A percentile compares a stretch with the other conserved stretches of the same genome.
Evolutionary conservation across 2,797 vertebrate genomes (phyloP).

Genomic region (Sciurus carolinensis): DNA sequence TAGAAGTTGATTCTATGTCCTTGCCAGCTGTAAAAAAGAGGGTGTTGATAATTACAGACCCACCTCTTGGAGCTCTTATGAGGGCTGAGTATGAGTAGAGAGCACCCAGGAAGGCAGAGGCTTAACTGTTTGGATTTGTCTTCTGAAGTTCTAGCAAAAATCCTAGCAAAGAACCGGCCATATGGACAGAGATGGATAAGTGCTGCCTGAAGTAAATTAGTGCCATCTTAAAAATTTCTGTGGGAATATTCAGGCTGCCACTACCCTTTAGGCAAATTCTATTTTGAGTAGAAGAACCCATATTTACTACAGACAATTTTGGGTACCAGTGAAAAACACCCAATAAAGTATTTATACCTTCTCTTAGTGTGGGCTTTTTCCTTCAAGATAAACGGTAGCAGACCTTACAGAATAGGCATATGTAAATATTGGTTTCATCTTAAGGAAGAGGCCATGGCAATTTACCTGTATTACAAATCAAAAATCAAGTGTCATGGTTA

Average conservation of each 20-base stretch:
- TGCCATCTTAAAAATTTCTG: conserved; percentile 10
- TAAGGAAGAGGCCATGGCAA: conserved; percentile 46
- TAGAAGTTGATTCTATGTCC: not conserved
- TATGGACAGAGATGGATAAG: not conserved
- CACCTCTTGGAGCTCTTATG: rapidly evolving
- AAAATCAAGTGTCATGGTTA: not conserved
- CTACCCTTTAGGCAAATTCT: not conserved
- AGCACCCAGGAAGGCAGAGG: not conserved
- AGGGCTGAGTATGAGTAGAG: not conserved
- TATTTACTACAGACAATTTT: not conserved
- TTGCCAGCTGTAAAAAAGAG: not conserved
- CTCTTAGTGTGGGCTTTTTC: not conserved
- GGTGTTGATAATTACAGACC: not conserved
- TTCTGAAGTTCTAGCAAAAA: not conserved
- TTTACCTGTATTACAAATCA: conserved; percentile 22
- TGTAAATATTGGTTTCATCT: conserved; percentile 51
- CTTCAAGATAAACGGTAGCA: conserved; percentile 15
- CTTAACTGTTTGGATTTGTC: not conserved
- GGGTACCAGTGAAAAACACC: not conserved
- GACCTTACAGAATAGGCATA: not conserved
- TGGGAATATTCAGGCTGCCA: not conserved
- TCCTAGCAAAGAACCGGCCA: not conserved
- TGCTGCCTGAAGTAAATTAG: conserved; percentile 37
- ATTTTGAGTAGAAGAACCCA: not conserved
- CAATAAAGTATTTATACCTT: not conserved